These are phyloP conservation scores for Leptodactylus fallax DNA, from an alignment of 2,797 vertebrate genomes.

Conservation along the genomic window DNA sequence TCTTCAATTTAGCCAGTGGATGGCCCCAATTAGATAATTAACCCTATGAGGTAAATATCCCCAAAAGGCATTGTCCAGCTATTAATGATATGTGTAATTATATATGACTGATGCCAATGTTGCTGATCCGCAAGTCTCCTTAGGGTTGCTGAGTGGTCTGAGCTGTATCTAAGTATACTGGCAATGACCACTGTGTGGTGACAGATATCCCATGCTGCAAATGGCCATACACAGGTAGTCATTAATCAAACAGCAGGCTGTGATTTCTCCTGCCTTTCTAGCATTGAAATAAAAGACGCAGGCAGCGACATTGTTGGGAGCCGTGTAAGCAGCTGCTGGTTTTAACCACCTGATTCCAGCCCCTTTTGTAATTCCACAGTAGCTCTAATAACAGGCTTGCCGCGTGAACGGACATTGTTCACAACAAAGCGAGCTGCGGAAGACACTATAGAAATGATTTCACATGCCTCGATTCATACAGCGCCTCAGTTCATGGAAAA, in stretches of 20 bases:
- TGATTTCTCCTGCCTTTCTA: conserved; percentile 5
- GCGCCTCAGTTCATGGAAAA: background rate
- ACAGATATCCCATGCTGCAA: background rate
- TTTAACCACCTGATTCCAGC: conserved; percentile 20
- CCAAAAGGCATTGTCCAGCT: background rate
- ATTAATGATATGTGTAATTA: too few relatives aligned
- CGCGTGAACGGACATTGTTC: conserved; percentile 38
- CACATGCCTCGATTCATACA: background rate
- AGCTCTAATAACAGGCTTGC: conserved; percentile 43
- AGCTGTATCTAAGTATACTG: background rate
- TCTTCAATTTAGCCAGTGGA: too few relatives aligned
- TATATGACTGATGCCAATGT: background rate
- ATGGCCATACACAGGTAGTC: background rate
- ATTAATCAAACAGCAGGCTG: conserved; percentile 6
- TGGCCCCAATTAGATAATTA: background rate
- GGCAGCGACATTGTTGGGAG: conserved; percentile 7
- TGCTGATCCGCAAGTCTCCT: background rate
- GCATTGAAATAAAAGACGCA: background rate
- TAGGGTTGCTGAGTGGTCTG: background rate
- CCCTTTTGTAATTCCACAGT: conserved; percentile 37
- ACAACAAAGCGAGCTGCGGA: conserved; percentile 1
- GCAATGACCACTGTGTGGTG: background rate
- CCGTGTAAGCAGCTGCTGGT: background rate
- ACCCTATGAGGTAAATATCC: background rate
- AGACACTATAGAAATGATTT: background rate